A percentile compares a stretch with the other conserved stretches of the same genome.
Conservation (phyloP, 2,888 invertebrate genomes). For the Eudasyphora cyanicolor region DNA sequence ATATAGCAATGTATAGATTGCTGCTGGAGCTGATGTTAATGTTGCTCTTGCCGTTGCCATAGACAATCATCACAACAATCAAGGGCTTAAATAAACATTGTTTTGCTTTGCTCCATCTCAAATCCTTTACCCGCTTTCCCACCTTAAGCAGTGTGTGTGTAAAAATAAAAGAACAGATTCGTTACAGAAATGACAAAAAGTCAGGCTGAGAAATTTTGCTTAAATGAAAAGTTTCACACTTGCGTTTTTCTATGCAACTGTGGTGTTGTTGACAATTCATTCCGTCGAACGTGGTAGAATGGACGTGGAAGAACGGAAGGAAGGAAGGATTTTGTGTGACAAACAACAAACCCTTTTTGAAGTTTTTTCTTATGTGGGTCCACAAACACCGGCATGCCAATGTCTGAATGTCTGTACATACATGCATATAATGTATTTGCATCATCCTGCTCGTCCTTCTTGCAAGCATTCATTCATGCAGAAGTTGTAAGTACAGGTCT, state of each 20-base stretch:
- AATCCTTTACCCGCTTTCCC: slow-evolving; percentile 12
- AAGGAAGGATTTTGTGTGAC: slow-evolving; percentile 37
- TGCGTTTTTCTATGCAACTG: slow-evolving; percentile 34
- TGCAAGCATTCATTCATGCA: slow-evolving; percentile 20
- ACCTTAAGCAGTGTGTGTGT: slow-evolving; percentile 9
- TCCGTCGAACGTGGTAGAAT: neutral
- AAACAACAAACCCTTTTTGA: slow-evolving; percentile 46
- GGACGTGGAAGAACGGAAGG: neutral
- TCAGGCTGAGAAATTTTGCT: slow-evolving; percentile 46
- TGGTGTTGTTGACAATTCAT: slow-evolving; percentile 39
- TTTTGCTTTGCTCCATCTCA: slow-evolving; percentile 24
- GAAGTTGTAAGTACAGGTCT: slow-evolving; percentile 52
- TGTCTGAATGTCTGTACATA: slow-evolving; percentile 6
- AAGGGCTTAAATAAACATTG: slow-evolving; percentile 51
- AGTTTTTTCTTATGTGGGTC: slow-evolving; percentile 14
- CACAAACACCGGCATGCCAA: neutral
- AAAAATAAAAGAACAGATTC: slow-evolving; percentile 1
- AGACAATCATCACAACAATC: slow-evolving; percentile 44
- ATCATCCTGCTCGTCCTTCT: neutral
- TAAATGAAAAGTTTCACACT: slow-evolving; percentile 63
- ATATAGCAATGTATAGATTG: neutral
- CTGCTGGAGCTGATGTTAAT: neutral
- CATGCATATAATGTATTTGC: neutral
- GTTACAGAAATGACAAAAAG: slow-evolving; percentile 42
- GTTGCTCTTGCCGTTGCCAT: slow-evolving; percentile 20